Base-by-base conservation (phyloP, 2,888 invertebrate genomes). In the Endomychus coccineus region DNA sequence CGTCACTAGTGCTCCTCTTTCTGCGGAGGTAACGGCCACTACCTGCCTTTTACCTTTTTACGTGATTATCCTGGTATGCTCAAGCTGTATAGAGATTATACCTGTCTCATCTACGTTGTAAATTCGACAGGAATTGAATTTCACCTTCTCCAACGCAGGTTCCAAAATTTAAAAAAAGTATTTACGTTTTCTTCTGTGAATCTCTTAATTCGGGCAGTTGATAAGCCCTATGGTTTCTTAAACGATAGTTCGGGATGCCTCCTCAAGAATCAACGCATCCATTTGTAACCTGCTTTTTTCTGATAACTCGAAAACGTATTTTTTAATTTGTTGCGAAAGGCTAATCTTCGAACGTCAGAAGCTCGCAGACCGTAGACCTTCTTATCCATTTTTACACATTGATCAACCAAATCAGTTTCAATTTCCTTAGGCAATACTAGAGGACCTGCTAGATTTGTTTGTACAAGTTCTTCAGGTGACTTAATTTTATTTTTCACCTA, bases 101-200 rank as follows among this genome's bases (percentile, higher is more conserved):
- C 53, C 56, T 7, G 50, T 56, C 40, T 54, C 53, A 31, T 56
- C 52, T 4, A 55, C 46, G 40, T 55, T 54, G 22, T 22, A 49
- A 4, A 48, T 45, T 5, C 37, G 24, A 38, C 44, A 15, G 27
- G 41, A 32, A 17, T 45, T 30, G 43, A 46, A 28, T 23, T 49
- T 41, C 39, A 51, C 36, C 44, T 50, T 50, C 16, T 38, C 29
- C 43, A 45, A 42, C 31, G 44, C 36, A 12, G 43, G 37, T 38
- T 30, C 30, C 16, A 30, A 17, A 15, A 30, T 16, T n/a, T 16
- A n/a, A n/a, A n/a, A n/a, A n/a, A n/a, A n/a, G n/a, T n/a, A n/a
- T n/a, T n/a, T n/a, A n/a, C 17, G 17, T 30, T 30, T 30, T 30
- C 30, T 15, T 15, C 16, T 16, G 27, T 27, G 27, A 27, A 27